These are phyloP conservation scores for Echeneis naucrates DNA, from an alignment of 2,797 vertebrate genomes.

Conservation along the genomic window DNA sequence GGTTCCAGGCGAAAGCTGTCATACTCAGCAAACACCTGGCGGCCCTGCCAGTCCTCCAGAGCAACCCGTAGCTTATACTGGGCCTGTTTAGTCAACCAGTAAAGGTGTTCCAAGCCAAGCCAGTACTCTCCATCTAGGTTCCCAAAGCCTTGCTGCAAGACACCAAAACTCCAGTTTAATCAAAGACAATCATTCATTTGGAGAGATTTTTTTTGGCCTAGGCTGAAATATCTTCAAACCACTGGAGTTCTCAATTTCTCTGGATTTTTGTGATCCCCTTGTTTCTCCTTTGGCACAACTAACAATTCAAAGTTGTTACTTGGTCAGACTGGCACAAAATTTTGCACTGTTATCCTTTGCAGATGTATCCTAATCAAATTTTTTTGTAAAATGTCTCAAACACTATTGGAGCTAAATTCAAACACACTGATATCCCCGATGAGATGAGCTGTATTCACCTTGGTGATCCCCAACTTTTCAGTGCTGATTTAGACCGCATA, in stretches of 20 bases:
- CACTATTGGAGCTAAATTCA: background rate
- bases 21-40: slow-evolving; percentile 88
- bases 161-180: background rate
- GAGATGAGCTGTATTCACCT: background rate
- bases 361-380: background rate
- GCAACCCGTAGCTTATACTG: slow-evolving; percentile 87
- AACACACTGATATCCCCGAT: background rate
- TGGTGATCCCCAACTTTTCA: no score
- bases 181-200: background rate
- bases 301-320: background rate
- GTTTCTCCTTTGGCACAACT: no score
- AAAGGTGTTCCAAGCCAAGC: slow-evolving; percentile 91
- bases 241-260: no score
- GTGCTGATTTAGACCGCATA: no score
- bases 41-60: slow-evolving; percentile 93
- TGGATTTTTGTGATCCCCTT: no score
- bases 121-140: slow-evolving; percentile 92
- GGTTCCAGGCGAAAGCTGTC: slow-evolving; percentile 89
- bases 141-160: slow-evolving; percentile 90
- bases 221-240: background rate
- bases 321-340: no score
- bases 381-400: background rate
- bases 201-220: background rate
- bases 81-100: slow-evolving; percentile 88
- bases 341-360: no score